Conservation (phyloP, 2,113 vertebrate genomes). For the Phalacrocorax pelagicus region DNA sequence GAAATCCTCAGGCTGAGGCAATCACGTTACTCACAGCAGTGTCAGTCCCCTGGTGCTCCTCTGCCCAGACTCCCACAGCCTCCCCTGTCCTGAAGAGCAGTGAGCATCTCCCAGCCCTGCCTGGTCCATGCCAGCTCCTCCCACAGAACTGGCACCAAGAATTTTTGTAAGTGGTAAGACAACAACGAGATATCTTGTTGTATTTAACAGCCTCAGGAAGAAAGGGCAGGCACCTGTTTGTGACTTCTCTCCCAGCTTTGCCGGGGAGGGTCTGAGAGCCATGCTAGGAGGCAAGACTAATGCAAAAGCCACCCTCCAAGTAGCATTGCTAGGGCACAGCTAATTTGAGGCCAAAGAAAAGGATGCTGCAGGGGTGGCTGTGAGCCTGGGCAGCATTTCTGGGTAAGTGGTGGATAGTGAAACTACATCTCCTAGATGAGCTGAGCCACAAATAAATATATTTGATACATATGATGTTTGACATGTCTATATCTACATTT, state of each 20-base stretch:
- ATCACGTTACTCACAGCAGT: background rate
- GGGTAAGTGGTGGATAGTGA: background rate
- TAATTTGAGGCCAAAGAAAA: background rate
- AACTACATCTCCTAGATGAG: background rate
- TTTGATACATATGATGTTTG: background rate
- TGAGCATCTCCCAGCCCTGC: background rate
- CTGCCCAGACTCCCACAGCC: rapidly evolving
- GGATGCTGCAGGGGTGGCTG: background rate
- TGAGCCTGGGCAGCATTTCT: background rate
- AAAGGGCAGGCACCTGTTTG: background rate
- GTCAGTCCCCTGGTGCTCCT: background rate
- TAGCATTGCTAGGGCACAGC: background rate
- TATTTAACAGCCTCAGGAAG: background rate
- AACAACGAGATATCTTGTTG: rapidly evolving
- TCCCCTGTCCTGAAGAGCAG: background rate
- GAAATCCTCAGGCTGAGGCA: background rate
- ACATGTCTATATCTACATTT: background rate
- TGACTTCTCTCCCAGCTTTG: background rate
- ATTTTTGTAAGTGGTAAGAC: background rate
- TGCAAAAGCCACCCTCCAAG: background rate
- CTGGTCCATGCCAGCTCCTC: background rate
- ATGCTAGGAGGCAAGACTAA: background rate
- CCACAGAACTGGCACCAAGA: background rate
- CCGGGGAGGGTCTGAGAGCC: background rate
- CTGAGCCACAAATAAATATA: background rate